Evolutionary conservation across 2,113 vertebrate species (phyloP).

Genomic region (Tachysurus vachellii): DNA sequence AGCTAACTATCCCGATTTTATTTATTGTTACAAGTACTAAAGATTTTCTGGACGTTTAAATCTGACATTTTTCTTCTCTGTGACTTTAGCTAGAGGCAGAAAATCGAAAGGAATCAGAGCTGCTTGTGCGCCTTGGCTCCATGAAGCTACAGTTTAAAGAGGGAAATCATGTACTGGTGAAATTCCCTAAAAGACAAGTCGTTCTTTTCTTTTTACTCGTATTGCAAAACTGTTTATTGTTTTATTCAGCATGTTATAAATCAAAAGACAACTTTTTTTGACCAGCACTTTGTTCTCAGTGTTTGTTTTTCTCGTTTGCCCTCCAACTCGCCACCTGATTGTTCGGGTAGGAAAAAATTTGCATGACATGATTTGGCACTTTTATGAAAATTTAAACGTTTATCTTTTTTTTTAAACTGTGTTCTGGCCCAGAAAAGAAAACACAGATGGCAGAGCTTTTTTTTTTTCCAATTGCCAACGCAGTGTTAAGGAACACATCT

Average conservation of each 20-base stretch:
- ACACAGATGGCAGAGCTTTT: not conserved
- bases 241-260: conserved; percentile 6
- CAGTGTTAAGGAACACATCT: not conserved
- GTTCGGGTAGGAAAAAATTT: not conserved
- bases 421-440: not conserved
- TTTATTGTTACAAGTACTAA: not conserved
- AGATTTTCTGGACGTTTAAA: not conserved
- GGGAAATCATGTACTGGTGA: not conserved
- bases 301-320: conserved; percentile 17
- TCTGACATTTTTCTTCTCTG: not conserved
- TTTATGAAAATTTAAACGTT: not conserved
- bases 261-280: not conserved
- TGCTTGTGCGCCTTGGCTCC: not conserved
- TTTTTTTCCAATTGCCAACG: not conserved
- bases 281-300: not conserved
- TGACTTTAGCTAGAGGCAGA: not conserved
- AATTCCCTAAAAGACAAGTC: not conserved
- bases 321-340: conserved; percentile 11
- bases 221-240: conserved; percentile 12
- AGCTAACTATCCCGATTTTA: not conserved
- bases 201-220: not conserved
- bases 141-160: not conserved
- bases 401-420: not conserved
- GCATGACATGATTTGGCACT: not conserved
- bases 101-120: not conserved